phyloP scores from a whole-genome alignment of 2,797 vertebrate genomes.

The Chrosomus eos region DNA sequence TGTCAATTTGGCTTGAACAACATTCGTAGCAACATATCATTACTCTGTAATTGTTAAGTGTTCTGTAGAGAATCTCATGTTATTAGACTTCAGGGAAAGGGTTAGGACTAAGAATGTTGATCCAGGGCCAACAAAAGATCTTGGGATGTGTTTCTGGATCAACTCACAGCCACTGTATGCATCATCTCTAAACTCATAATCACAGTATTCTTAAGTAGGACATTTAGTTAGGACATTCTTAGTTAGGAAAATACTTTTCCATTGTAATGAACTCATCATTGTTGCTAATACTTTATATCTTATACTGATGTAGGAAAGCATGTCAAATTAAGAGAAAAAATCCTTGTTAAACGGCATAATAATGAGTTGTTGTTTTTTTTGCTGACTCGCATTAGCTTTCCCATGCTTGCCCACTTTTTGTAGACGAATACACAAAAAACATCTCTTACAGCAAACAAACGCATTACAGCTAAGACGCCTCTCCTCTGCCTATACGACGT shows the following conservation, averaged over 20 bases:
- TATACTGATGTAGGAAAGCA: slow-evolving; percentile 43
- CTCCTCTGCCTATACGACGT: slow-evolving; percentile 33
- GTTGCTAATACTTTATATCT: background rate
- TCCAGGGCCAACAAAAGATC: background rate
- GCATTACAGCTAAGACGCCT: slow-evolving; percentile 9
- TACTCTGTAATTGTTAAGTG: background rate
- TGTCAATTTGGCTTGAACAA: background rate
- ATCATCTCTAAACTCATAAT: background rate
- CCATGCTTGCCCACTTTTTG: slow-evolving; percentile 52
- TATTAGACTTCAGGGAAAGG: background rate
- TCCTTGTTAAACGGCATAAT: slow-evolving; percentile 28
- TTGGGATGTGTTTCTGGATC: background rate
- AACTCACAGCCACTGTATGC: background rate
- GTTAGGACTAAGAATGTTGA: slow-evolving; percentile 4
- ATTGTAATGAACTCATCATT: background rate
- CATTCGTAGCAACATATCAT: background rate
- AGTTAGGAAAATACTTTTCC: background rate
- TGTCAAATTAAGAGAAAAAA: slow-evolving; percentile 18
- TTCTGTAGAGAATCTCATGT: background rate
- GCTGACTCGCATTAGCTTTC: background rate
- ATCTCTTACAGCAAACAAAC: slow-evolving; percentile 34
- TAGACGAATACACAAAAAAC: slow-evolving; percentile 61
- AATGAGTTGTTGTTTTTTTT: background rate
- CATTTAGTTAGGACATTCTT: no score
- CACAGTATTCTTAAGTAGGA: background rate